Evolutionary conservation across 2,888 invertebrate genomes (phyloP), one percentile per base, ranked within the genome.

Genomic region (Meghimatium bilineatum): DNA sequence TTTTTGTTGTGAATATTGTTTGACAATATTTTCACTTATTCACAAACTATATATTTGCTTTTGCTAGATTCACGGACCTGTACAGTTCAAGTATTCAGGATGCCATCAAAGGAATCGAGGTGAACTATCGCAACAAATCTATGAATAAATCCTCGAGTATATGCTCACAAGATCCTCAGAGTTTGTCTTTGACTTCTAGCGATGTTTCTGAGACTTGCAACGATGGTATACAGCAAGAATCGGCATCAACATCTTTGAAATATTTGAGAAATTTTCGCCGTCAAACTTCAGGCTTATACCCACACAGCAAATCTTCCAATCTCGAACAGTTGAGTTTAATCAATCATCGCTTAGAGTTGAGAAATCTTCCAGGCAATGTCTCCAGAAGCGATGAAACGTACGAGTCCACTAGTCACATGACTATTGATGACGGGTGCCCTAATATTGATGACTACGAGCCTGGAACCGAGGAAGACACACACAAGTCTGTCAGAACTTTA

Each of bases 81-180:
- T 32, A 14, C 32, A 52, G 74, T 32, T 20, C 20, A 32, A 52
- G 52, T 34, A 74, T 74, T 34, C 29, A 52, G 74, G 74, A 74
- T 2, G 74, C 74, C 20, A 74, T 74, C 74, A 74, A 74, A 29
- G 52, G 52, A 29, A 74, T 74, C 44, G 74, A 74, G 32, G n/a
- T 29, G 20, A 74, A 49, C 29, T 74, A 32, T 32, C 32, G 12
- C 52, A 74, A 74, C 52, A 74, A 32, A 34, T 8, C 52, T 12
- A 52, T 6, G 52, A 52, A 74, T 14, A 74, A 52, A 14, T 20
- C 32, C 0, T 29, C 32, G 5, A 32, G 32, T 44, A 0, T 20
- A 23, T 6, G 20, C 49, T 20, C 49, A 23, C 52, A 74, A 20
- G 29, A 52, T 17, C 5, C 74, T 20, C 1, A 23, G 23, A 74